These are phyloP conservation scores for Trematocara unimaculatum DNA, from an alignment of 2,113 vertebrate species.

Conservation along the genomic window DNA sequence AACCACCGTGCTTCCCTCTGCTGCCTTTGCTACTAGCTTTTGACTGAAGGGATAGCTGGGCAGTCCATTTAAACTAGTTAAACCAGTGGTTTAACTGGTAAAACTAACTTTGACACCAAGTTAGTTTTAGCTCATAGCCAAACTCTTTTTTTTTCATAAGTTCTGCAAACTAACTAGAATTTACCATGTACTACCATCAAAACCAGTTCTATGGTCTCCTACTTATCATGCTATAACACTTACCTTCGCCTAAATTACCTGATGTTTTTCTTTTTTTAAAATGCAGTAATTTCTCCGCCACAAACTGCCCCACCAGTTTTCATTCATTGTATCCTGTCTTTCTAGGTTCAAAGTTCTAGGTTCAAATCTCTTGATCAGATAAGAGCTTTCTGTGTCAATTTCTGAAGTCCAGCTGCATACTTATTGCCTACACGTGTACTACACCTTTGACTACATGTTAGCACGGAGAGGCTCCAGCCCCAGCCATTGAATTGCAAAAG, in stretches of 20 bases:
- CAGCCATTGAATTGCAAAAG: not conserved
- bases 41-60: not conserved
- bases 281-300: not conserved
- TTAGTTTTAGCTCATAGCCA: not conserved
- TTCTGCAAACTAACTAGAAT: not conserved
- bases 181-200: not conserved
- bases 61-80: not conserved
- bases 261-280: not conserved
- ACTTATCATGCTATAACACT: not conserved
- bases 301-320: not conserved
- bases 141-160: not conserved
- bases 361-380: not conserved
- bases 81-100: not conserved
- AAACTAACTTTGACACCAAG: not conserved
- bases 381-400: not conserved
- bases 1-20: not conserved
- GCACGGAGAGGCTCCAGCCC: not conserved
- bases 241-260: not conserved
- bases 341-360: not conserved
- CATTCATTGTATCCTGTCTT: not conserved
- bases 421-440: not conserved
- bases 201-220: not conserved
- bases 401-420: not conserved
- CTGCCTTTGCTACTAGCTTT: not conserved
- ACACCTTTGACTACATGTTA: not conserved